Percentiles rank a stretch among this genome's conserved stretches.
Conservation (phyloP, 2,113 vertebrate genomes). For the Hemichromis elongatus region DNA sequence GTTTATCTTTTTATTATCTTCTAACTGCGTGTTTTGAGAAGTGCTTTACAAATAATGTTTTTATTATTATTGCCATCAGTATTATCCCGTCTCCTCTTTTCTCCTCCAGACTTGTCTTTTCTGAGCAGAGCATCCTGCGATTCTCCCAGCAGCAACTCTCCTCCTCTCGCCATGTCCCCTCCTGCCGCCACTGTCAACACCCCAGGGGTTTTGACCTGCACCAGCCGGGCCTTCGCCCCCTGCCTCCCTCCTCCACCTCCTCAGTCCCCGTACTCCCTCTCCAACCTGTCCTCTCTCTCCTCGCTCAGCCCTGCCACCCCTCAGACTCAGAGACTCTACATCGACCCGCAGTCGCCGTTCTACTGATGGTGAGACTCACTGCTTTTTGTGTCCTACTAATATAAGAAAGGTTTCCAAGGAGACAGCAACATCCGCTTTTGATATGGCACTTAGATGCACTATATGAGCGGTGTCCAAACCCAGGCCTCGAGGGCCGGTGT, state of each 20-base stretch:
- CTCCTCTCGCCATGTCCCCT: neutral
- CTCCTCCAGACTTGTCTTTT: slow-evolving; percentile 10
- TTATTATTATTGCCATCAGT: too few species aligned
- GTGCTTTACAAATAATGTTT: neutral
- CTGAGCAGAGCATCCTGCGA: neutral
- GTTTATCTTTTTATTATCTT: too few species aligned
- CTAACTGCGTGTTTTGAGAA: neutral
- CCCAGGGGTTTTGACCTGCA: neutral
- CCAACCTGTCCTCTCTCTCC: neutral
- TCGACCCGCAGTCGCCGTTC: slow-evolving; percentile 7
- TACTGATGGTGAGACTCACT: slow-evolving; percentile 34
- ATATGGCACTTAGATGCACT: neutral
- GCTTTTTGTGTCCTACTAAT: neutral
- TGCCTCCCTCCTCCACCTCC: neutral
- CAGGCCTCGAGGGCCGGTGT: too few species aligned
- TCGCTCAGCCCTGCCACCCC: neutral
- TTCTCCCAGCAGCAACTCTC: slow-evolving; percentile 6
- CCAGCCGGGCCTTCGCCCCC: neutral
- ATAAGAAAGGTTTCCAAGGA: neutral
- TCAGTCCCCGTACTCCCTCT: neutral
- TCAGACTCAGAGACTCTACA: neutral
- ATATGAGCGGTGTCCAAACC: too few species aligned
- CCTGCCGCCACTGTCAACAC: neutral
- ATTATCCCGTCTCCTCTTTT: neutral
- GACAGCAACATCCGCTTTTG: neutral